Evolutionary conservation across 2,888 invertebrate genomes (phyloP), one percentile per base, ranked within the genome.

Genomic region (Nudaria mundana): DNA sequence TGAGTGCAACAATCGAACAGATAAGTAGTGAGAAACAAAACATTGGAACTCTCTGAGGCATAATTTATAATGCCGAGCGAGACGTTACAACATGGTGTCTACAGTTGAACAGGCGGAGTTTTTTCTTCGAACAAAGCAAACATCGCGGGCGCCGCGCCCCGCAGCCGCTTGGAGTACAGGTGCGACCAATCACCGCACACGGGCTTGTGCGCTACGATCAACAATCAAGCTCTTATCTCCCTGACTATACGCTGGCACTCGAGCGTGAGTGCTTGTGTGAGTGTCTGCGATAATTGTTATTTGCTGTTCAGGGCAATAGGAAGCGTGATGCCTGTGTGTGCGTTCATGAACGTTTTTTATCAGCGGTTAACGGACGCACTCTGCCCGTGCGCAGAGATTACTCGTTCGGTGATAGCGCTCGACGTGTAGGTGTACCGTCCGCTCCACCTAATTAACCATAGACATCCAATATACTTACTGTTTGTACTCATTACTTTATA

Each of bases 391-490:
- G 66, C 68, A 61, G 64, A 73, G 77, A 76, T 74, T 75, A 69
- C 59, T 59, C 11, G 64, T 49, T 47, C 44, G 43, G 40, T 63
- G 68, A 69, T 66, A 66, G 37, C 49, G 47, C 46, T 40, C 56
- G 33, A 51, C 54, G 76, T 70, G 81, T 82, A 82, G 81, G 81
- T 82, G 81, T 70, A 54, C 77, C 78, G 65, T 81, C 81, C 82
- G 76, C 66, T 76, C 66, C 60, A 76, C 77, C 76, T 75, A 64
- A 57, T 46, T 35, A 52, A 46, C 41, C 25, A 52, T 49, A 52
- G 30, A 39, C 37, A 37, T 41, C 30, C 37, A 28, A 30, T 34
- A 13, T 37, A 40, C 15, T 10, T 25, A 25, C 24, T 40, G 24
- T 37, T 45, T 44, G 39, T 34, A 36, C 24, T 20, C 10, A 22